phyloP scores from a whole-genome alignment of 2,888 invertebrate genomes.

The Temnothorax unifasciatus region DNA sequence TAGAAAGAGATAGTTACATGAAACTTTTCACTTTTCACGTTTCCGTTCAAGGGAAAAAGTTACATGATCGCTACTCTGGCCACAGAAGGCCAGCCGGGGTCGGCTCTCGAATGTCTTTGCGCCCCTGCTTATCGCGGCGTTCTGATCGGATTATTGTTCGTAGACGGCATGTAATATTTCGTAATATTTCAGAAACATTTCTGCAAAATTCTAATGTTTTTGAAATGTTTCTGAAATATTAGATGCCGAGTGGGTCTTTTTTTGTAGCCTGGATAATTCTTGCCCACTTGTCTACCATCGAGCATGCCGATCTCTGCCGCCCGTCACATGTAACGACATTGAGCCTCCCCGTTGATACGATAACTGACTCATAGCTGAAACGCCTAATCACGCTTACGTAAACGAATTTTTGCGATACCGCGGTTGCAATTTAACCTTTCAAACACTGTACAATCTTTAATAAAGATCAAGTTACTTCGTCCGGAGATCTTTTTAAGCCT shows the following conservation, averaged over 20 bases:
- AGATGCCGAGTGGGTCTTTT: no score
- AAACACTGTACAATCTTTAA: neutral
- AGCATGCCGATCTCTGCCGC: slow-evolving; percentile 76
- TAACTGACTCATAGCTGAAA: slow-evolving; percentile 37
- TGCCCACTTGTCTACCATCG: slow-evolving; percentile 79
- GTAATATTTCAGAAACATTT: no score
- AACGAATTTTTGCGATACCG: neutral
- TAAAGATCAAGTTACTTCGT: neutral
- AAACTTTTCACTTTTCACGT: no score
- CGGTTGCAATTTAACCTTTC: neutral
- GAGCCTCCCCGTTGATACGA: slow-evolving; percentile 82
- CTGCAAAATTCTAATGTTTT: no score
- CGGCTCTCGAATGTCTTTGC: slow-evolving; percentile 73
- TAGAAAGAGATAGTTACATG: no score
- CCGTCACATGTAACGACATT: slow-evolving; percentile 81
- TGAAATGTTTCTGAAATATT: no score
- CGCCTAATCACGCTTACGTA: neutral
- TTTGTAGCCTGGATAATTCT: slow-evolving; percentile 84
- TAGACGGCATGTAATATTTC: no score
- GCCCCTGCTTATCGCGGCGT: slow-evolving; percentile 77
- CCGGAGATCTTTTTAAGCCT: neutral
- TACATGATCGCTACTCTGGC: no score
- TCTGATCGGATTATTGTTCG: slow-evolving; percentile 76
- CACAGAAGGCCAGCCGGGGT: slow-evolving; percentile 77
- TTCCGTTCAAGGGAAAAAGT: no score